phyloP scores from a whole-genome alignment of 2,888 invertebrate genomes.

The Nephrotoma flavescens region DNA sequence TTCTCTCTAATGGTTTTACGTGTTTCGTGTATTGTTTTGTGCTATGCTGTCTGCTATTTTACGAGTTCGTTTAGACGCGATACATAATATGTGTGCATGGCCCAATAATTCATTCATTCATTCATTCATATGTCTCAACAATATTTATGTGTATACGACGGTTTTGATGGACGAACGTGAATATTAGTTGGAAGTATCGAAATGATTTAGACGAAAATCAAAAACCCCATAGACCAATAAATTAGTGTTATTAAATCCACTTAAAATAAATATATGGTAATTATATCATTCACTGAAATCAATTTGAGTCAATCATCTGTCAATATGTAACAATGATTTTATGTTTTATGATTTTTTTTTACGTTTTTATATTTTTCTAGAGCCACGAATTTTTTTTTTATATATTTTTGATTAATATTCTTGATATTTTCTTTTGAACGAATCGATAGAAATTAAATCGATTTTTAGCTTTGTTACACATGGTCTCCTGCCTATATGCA shows the following conservation, averaged over 20 bases:
- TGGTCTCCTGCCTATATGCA: background rate
- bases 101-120: background rate
- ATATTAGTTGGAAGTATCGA: background rate
- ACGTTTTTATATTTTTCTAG: background rate
- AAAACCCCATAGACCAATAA: conserved; percentile 1
- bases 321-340: conserved; percentile 3
- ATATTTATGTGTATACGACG: background rate
- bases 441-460: background rate
- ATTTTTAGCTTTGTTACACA: background rate
- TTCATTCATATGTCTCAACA: background rate
- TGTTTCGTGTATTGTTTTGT: background rate
- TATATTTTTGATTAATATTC: background rate
- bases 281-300: conserved; percentile 4
- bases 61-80: background rate
- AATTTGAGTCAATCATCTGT: conserved; percentile 4
- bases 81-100: background rate
- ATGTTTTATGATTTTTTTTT: background rate
- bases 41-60: background rate
- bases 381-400: background rate
- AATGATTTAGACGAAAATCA: background rate
- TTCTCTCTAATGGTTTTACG: background rate
- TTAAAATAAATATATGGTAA: conserved; percentile 4
- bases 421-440: background rate
- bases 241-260: conserved; percentile 4
- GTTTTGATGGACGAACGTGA: background rate